These are phyloP conservation scores for Archivesica marissinica DNA, from an alignment of 1,140 invertebrate genomes.

Conservation along the genomic window DNA sequence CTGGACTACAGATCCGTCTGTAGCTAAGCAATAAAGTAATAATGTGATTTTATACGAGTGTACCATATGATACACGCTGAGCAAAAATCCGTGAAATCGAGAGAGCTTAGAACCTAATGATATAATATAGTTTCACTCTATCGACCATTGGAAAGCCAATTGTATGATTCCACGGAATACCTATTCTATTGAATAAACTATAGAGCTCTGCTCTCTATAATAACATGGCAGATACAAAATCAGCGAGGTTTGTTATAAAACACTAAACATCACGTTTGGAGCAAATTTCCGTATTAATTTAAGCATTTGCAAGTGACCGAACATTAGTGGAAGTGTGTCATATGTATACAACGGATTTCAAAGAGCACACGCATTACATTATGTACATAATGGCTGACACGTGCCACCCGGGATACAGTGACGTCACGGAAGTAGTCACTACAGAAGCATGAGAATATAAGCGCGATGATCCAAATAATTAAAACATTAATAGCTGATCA, in stretches of 20 bases:
- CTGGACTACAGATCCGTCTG: too few relatives aligned
- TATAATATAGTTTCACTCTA: background rate
- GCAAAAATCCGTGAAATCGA: background rate
- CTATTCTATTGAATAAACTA: slow-evolving; percentile 34
- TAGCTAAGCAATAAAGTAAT: too few relatives aligned
- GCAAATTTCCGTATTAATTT: background rate
- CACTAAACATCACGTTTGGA: background rate
- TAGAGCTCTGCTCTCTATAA: slow-evolving; percentile 1
- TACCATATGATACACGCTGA: too few relatives aligned
- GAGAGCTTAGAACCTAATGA: background rate
- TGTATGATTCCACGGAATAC: slow-evolving; percentile 25
- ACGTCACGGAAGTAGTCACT: background rate
- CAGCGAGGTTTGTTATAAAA: slow-evolving; percentile 7
- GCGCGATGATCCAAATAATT: background rate
- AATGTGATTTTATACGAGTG: too few relatives aligned
- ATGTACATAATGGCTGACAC: background rate
- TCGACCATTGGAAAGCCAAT: slow-evolving; percentile 31
- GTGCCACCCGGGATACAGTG: background rate
- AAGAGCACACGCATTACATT: slow-evolving; percentile 1
- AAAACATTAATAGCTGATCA: background rate
- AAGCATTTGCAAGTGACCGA: background rate
- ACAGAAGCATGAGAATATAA: background rate
- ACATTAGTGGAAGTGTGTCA: background rate
- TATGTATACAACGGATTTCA: background rate
- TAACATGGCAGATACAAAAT: slow-evolving; percentile 31